Conservation (phyloP, 2,113 vertebrate genomes). For the Taxidea taxus region DNA sequence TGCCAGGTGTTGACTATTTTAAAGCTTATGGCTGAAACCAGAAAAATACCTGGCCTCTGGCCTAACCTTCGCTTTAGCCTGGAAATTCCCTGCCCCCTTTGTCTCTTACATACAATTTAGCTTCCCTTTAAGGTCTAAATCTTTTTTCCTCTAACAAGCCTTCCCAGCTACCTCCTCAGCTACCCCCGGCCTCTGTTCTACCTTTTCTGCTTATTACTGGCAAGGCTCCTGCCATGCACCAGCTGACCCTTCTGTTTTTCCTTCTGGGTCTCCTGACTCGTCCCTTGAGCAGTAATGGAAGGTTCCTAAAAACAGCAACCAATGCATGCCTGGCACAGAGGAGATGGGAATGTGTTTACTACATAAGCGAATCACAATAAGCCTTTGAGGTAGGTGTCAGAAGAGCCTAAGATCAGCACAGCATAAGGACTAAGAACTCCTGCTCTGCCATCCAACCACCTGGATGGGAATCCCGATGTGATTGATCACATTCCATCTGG, state of each 20-base stretch:
- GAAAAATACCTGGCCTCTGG: constrained; percentile 28
- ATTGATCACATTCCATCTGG: neutral
- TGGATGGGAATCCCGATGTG: neutral
- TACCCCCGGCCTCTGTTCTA: neutral
- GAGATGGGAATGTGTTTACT: neutral
- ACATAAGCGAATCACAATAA: neutral
- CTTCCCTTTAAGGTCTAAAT: neutral
- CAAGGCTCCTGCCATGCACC: neutral
- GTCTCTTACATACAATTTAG: neutral
- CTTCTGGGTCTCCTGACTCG: neutral
- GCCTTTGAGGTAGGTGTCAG: neutral
- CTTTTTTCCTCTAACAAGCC: neutral
- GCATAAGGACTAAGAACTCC: neutral
- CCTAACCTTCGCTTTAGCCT: neutral
- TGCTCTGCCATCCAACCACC: neutral
- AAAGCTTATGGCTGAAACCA: neutral
- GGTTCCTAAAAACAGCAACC: neutral
- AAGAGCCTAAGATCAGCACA: neutral
- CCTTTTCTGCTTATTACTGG: neutral
- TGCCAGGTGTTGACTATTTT: neutral
- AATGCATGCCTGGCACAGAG: neutral
- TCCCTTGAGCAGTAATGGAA: neutral
- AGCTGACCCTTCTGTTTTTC: neutral
- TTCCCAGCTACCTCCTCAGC: neutral
- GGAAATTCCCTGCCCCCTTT: neutral